Percentiles rank a stretch among this genome's conserved stretches.
phyloP scores from a whole-genome alignment of 2,797 vertebrate genomes.

The Chelon labrosus region DNA sequence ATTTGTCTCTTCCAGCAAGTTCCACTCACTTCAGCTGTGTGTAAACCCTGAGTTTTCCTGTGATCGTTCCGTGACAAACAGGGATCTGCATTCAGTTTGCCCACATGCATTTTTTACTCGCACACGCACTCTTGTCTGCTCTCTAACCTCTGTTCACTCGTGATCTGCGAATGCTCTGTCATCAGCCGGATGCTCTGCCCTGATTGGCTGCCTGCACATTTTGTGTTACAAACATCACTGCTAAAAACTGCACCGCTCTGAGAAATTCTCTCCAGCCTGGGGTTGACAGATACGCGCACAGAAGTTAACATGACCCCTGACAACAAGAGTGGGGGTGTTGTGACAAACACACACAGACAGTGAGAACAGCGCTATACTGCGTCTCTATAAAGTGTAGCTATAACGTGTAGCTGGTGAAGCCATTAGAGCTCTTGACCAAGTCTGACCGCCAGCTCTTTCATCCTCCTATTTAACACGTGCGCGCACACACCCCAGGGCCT shows the following conservation, averaged over 20 bases:
- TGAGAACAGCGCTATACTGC: constrained; percentile 18
- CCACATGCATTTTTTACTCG: constrained; percentile 13
- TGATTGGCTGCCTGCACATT: constrained; percentile 54
- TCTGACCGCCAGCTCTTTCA: constrained; percentile 59
- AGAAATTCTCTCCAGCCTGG: constrained; percentile 10
- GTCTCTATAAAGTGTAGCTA: neutral
- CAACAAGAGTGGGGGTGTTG: neutral
- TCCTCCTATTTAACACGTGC: constrained; percentile 41
- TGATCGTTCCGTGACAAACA: constrained; percentile 38
- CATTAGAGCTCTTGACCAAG: constrained; percentile 45
- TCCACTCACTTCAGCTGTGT: constrained; percentile 36
- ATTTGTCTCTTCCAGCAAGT: constrained; percentile 31
- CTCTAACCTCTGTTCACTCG: constrained; percentile 14
- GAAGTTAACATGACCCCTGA: constrained; percentile 27
- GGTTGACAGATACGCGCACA: constrained; percentile 20
- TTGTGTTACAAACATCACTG: constrained; percentile 48
- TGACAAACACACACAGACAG: neutral
- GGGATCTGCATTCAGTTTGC: constrained; percentile 44
- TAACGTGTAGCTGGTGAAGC: constrained; percentile 29
- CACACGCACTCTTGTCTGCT: constrained; percentile 11
- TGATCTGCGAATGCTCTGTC: constrained; percentile 56
- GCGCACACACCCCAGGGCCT: constrained; percentile 23
- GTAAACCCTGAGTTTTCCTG: constrained; percentile 22
- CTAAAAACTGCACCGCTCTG: constrained; percentile 23
- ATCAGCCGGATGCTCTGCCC: constrained; percentile 47